Base-by-base conservation (phyloP, 2,888 invertebrate species). In the Chrysolina haemoptera region DNA sequence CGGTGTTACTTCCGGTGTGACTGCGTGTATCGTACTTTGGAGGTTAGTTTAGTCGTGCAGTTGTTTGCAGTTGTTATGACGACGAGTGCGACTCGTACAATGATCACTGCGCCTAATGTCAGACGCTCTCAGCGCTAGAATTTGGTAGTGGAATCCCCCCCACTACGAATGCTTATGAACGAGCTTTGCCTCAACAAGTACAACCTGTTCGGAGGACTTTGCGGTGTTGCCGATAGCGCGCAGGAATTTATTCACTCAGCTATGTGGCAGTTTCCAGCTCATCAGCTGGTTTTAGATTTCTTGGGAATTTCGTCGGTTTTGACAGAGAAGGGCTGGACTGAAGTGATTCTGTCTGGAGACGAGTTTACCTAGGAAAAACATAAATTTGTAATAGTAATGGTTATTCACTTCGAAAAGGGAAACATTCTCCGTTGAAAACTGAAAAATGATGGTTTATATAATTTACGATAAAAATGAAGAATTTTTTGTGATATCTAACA, bases 191-290 rank as follows among this genome's bases (percentile, higher is more conserved):
- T 73, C 65, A 65, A 67, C 74, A 71, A 74, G 70, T 71, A 74
- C 76, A 77, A 77, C 77, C 75, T 75, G 77, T 77, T 77, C 75
- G 70, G 62, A 71, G 75, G 69, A 73, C 71, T 68, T 70, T 16
- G 67, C 73, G 59, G 11, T 62, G 76, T 74, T 76, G 76, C 69
- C 76, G 46, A 41, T 65, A 27, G 43, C 12, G 14, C 14, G n/a
- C 8, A 46, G 62, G 59, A 67, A 55, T 70, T 71, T n/a, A n/a
- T n/a, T 68, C 41, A 55, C 43, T n/a, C 46, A 53, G 27, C 62
- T 55, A 53, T 35, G 59, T 67, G 50, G 66, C 46, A 50, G 27
- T 66, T 48, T 43, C 66, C 66, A 50, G 66, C n/a, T 12, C 20
- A 14, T 66, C 66, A 66, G 48, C 66, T 50, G 66, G 66, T 50